Evolutionary conservation across 1,140 invertebrate genomes (phyloP), one percentile per base, ranked within the genome.

Genomic region (Drosophila santomea): DNA sequence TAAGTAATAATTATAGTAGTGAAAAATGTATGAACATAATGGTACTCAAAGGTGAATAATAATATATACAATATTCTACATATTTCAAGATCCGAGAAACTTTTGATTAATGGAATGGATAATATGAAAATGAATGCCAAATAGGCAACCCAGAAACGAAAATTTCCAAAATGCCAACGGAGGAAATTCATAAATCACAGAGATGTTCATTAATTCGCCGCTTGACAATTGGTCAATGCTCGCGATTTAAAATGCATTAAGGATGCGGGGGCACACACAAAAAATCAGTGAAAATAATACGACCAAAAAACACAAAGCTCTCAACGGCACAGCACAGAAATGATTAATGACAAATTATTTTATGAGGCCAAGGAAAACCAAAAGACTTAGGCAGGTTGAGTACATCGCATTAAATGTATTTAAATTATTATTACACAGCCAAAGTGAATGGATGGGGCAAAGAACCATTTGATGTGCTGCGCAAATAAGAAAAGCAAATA

Each of bases 261-360:
- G 64, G 25, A 66, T 17, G 36, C 35, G 17, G 7, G 14, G 2
- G 11, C 14, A 62, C n/a, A 48, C 32, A 36, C 35, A 52, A 71
- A 36, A 71, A 25, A 47, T 3, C 35, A n/a, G 25, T n/a, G 52
- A 23, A 47, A 72, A 76, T 45, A 48, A 44, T 45, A 41, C 41
- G 41, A 58, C 50, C 8, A 59, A 54, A 20, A 45, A 64, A 55
- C 12, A 47, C 45, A 60, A 59, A 71, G 36, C 36, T 25, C 51
- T 68, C 64, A 60, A 67, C 61, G 15, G 75, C 20, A 59, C 69
- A 71, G 17, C 17, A 44, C 61, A 68, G 64, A 80, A 84, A 84
- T 83, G 80, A 83, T 83, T 84, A 83, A 83, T 83, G 80, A 76
- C 69, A 83, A 80, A 83, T 80, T 85, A 76, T 85, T 76, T 76